Percentiles rank a stretch among this genome's conserved stretches.
phyloP scores from a whole-genome alignment of 2,113 vertebrate species.

The Psittacus erithacus region DNA sequence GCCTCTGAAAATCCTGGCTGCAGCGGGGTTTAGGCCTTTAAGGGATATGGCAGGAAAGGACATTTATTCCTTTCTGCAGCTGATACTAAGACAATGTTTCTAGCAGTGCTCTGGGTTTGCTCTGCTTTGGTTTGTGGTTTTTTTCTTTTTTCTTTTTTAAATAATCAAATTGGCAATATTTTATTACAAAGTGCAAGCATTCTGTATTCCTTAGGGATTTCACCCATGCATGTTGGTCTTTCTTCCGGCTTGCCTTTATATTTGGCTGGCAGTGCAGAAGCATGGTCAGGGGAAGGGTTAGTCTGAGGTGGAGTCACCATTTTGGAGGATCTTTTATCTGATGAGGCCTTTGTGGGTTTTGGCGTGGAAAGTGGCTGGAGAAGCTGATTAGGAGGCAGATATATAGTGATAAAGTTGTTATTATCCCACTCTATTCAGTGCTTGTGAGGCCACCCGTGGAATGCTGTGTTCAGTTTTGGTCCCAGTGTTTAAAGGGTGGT shows the following conservation, averaged over 20 bases:
- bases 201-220: neutral
- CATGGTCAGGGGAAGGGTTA: neutral
- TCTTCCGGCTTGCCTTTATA: neutral
- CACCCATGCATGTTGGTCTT: neutral
- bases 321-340: neutral
- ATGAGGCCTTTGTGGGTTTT: fast-evolving
- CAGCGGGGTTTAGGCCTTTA: neutral
- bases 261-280: neutral
- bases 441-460: neutral
- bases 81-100: neutral
- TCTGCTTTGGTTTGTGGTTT: neutral
- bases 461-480: neutral
- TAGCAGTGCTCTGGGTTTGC: neutral
- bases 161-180: neutral
- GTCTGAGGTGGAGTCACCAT: neutral
- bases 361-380: neutral
- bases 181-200: neutral
- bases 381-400: neutral
- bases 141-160: neutral
- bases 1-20: neutral
- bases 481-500: neutral
- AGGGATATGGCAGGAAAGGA: neutral
- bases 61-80: neutral
- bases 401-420: neutral
- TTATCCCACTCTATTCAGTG: neutral